A percentile compares a stretch with the other conserved stretches of the same genome.
Evolutionary conservation across 1,140 invertebrate species (phyloP).

Genomic region (Archegozetes longisetosus): DNA sequence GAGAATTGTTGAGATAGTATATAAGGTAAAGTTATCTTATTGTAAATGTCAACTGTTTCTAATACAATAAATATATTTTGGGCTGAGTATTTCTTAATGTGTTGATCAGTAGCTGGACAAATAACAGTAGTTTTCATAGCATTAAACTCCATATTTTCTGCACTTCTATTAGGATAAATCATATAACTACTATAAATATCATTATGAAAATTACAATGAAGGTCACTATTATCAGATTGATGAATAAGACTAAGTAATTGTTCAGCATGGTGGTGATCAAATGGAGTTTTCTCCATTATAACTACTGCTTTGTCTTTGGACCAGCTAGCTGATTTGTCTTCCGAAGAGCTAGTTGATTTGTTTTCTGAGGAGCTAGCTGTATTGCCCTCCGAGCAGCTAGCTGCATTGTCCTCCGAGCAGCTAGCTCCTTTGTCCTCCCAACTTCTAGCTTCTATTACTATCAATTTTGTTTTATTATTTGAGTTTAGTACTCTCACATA

Average conservation of each 20-base stretch:
- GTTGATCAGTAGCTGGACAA: constrained; percentile 78
- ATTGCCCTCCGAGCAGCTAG: too few species aligned
- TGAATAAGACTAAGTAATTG: constrained; percentile 37
- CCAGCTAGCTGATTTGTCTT: too few species aligned
- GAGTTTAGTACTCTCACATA: background rate
- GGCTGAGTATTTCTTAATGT: constrained; percentile 64
- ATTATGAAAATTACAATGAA: constrained; percentile 44
- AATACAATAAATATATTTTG: constrained; percentile 54
- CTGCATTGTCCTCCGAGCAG: too few species aligned
- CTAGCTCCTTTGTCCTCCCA: too few species aligned
- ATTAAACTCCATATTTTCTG: constrained; percentile 10
- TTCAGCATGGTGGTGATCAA: constrained; percentile 44
- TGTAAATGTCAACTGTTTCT: constrained; percentile 70
- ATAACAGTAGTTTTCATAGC: constrained; percentile 69
- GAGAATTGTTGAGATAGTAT: constrained; percentile 50
- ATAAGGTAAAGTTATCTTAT: constrained; percentile 55
- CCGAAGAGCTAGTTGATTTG: too few species aligned
- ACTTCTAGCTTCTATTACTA: background rate
- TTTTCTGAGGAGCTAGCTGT: too few species aligned
- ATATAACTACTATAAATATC: constrained; percentile 74
- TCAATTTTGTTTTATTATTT: background rate
- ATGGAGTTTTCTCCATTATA: constrained; percentile 66
- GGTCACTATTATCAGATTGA: background rate
- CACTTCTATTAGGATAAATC: constrained; percentile 37
- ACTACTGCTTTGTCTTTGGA: constrained; percentile 48